Evolutionary conservation across 2,888 invertebrate genomes (phyloP).

Genomic region (Polymixis flavicincta): DNA sequence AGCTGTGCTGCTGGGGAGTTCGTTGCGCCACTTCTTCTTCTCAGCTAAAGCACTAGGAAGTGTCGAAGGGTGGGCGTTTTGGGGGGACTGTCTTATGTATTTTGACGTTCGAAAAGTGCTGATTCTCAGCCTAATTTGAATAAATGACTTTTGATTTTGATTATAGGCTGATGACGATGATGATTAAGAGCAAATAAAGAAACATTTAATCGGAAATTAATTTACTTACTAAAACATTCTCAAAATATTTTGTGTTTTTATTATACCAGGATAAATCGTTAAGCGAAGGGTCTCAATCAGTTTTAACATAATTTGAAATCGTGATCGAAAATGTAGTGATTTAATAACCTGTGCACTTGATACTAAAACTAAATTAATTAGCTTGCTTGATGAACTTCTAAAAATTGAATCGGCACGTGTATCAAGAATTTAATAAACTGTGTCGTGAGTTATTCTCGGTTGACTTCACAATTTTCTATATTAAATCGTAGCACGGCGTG

Average conservation of each 20-base stretch:
- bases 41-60: too few relatives aligned
- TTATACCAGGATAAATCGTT: background rate
- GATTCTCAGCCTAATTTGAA: too few relatives aligned
- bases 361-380: constrained; percentile 26
- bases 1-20: too few relatives aligned
- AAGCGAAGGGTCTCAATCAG: background rate
- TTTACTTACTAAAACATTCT: background rate
- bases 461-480: constrained; percentile 89
- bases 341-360: constrained; percentile 1
- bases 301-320: background rate
- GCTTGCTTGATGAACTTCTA: constrained; percentile 43
- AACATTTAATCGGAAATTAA: background rate
- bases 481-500: constrained; percentile 82
- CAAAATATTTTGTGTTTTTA: background rate
- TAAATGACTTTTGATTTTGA: too few relatives aligned
- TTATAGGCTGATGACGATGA: too few relatives aligned
- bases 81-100: too few relatives aligned
- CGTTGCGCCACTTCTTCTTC: too few relatives aligned
- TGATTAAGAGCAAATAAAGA: background rate
- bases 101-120: too few relatives aligned
- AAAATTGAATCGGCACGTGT: constrained; percentile 66
- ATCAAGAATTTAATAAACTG: constrained; percentile 88
- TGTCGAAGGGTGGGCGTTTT: too few relatives aligned
- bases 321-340: background rate
- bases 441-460: constrained; percentile 80